Conservation (phyloP, 2,113 vertebrate species). For the Nycticryphes semicollaris region DNA sequence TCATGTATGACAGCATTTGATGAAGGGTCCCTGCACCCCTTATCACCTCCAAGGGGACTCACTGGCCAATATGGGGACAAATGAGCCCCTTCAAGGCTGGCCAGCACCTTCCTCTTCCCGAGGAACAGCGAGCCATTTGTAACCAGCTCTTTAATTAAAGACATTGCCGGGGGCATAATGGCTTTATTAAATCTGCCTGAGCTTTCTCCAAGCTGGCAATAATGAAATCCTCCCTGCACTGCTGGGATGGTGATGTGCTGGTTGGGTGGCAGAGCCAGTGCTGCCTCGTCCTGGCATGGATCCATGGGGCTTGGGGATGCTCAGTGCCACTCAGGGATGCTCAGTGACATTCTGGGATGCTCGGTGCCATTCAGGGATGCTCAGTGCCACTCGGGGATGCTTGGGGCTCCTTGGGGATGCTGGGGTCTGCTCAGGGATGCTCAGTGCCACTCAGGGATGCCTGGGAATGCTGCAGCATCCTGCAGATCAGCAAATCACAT, state of each 20-base stretch:
- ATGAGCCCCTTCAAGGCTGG: fast-evolving
- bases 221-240: neutral
- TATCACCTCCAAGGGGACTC: neutral
- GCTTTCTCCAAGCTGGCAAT: neutral
- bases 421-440: neutral
- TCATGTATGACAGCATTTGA: neutral
- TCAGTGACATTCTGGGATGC: neutral
- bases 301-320: neutral
- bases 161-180: neutral
- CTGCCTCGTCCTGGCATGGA: neutral
- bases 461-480: neutral
- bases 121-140: neutral
- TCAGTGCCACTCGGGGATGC: no score
- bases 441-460: neutral
- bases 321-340: neutral
- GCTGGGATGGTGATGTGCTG: neutral
- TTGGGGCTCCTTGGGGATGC: no score
- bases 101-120: neutral
- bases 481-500: neutral
- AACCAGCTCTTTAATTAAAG: constrained; percentile 49
- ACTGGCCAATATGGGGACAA: fast-evolving
- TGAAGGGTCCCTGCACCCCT: neutral
- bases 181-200: constrained; percentile 47
- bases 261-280: neutral
- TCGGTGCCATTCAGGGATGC: no score